Evolutionary conservation across 53 echinoderm and acorn worm genomes (phyloP).

Genomic region (Echinarachnius parma): DNA sequence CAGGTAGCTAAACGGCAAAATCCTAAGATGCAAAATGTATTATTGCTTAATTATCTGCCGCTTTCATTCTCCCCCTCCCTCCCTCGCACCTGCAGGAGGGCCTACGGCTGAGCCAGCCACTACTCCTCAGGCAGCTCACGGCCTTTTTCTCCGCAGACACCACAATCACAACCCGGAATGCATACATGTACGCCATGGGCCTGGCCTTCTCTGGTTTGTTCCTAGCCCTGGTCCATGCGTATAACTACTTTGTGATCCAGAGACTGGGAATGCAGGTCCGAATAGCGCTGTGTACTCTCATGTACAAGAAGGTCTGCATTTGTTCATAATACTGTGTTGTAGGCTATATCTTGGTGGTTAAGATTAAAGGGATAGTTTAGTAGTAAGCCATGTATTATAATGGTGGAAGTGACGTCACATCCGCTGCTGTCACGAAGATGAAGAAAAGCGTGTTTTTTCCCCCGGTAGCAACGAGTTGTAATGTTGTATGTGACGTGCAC

Average conservation of each 20-base stretch:
- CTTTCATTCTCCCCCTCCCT: not conserved
- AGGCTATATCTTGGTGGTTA: too few species aligned
- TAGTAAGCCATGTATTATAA: too few species aligned
- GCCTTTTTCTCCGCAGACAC: constrained; percentile 57
- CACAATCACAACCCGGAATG: constrained; percentile 17
- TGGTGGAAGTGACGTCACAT: too few species aligned
- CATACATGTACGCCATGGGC: constrained; percentile 51
- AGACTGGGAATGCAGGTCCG: constrained; percentile 60
- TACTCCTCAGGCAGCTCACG: constrained; percentile 59
- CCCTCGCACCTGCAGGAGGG: constrained; percentile 47
- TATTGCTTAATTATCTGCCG: too few species aligned
- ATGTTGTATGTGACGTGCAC: too few species aligned
- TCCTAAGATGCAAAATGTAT: too few species aligned
- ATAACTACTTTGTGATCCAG: constrained; percentile 54
- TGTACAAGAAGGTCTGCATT: constrained; percentile 88
- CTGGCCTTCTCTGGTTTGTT: constrained; percentile 42
- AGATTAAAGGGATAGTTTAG: too few species aligned
- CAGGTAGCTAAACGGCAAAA: too few species aligned
- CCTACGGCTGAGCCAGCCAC: constrained; percentile 60
- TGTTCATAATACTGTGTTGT: too few species aligned
- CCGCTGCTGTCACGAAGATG: too few species aligned
- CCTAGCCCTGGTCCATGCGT: constrained; percentile 57
- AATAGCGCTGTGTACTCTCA: constrained; percentile 56
- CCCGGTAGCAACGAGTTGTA: too few species aligned
- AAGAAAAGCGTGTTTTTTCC: too few species aligned